phyloP scores from a whole-genome alignment of 1,140 invertebrate genomes.

The Cataglyphis hispanica region DNA sequence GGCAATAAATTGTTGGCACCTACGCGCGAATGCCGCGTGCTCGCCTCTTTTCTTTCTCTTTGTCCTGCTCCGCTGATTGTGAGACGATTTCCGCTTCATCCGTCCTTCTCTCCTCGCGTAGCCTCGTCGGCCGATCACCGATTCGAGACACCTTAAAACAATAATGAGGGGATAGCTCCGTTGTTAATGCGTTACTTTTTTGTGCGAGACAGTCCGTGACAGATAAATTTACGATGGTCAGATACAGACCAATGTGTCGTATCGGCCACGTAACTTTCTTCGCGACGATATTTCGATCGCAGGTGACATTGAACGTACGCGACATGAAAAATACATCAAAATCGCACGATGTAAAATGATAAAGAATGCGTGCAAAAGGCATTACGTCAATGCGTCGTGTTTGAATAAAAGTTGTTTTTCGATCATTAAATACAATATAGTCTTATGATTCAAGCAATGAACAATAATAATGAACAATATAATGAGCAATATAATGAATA shows the following conservation, averaged over 20 bases:
- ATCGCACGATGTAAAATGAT: neutral
- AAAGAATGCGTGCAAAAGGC: neutral
- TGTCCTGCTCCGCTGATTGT: neutral
- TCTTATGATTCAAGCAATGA: neutral
- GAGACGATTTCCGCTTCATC: slow-evolving; percentile 25
- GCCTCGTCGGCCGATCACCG: slow-evolving; percentile 64
- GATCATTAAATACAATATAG: slow-evolving; percentile 15
- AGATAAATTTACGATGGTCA: slow-evolving; percentile 67
- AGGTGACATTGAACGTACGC: neutral
- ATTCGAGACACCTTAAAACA: slow-evolving; percentile 74
- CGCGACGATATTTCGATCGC: slow-evolving; percentile 55
- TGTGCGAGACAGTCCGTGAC: slow-evolving; percentile 67
- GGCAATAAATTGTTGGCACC: slow-evolving; percentile 81
- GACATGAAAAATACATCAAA: neutral
- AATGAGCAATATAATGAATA: neutral
- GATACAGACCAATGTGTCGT: neutral
- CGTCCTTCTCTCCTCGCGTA: slow-evolving; percentile 9
- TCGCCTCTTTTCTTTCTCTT: slow-evolving; percentile 46
- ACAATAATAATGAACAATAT: neutral
- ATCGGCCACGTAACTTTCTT: slow-evolving; percentile 31
- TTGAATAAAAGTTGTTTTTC: slow-evolving; percentile 7
- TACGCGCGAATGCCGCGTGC: slow-evolving; percentile 67
- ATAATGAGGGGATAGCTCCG: slow-evolving; percentile 70
- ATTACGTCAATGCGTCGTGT: neutral
- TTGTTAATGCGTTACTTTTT: slow-evolving; percentile 71